Percentiles rank a stretch among this genome's conserved stretches.
These are phyloP conservation scores for Branchellion lobata DNA, from an alignment of 2,888 invertebrate genomes.

Conservation along the genomic window DNA sequence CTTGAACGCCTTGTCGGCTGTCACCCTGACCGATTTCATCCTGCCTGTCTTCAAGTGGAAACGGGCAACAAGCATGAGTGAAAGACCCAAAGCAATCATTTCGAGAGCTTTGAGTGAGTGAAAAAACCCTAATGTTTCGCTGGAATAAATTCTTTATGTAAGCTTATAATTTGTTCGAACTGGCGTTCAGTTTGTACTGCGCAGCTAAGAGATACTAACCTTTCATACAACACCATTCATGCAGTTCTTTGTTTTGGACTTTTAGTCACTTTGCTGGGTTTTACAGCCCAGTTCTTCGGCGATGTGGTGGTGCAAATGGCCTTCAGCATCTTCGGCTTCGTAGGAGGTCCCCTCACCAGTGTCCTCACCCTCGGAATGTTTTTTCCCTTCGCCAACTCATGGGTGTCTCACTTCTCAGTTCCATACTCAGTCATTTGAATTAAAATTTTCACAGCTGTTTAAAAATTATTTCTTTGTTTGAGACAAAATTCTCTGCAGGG, in stretches of 20 bases:
- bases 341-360: conserved; percentile 55
- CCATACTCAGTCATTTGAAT: not conserved
- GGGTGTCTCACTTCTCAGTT: conserved; percentile 27
- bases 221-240: too few relatives aligned
- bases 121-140: too few relatives aligned
- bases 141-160: not conserved
- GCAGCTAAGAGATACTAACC: too few relatives aligned
- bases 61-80: conserved; percentile 21
- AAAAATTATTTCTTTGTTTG: conserved; percentile 8
- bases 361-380: conserved; percentile 47
- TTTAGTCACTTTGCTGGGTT: conserved; percentile 48
- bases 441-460: not conserved
- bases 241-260: conserved; percentile 49
- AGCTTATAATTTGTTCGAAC: too few relatives aligned
- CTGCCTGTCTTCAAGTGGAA: conserved; percentile 69
- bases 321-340: conserved; percentile 57
- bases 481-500: conserved; percentile 6
- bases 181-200: too few relatives aligned
- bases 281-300: conserved; percentile 49
- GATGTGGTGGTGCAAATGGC: conserved; percentile 55
- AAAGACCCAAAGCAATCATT: conserved; percentile 32
- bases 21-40: conserved; percentile 82
- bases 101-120: conserved; percentile 44
- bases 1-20: conserved; percentile 83
- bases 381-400: conserved; percentile 48